Base-by-base conservation (phyloP, 2,797 vertebrate genomes). In the Gila robusta region DNA sequence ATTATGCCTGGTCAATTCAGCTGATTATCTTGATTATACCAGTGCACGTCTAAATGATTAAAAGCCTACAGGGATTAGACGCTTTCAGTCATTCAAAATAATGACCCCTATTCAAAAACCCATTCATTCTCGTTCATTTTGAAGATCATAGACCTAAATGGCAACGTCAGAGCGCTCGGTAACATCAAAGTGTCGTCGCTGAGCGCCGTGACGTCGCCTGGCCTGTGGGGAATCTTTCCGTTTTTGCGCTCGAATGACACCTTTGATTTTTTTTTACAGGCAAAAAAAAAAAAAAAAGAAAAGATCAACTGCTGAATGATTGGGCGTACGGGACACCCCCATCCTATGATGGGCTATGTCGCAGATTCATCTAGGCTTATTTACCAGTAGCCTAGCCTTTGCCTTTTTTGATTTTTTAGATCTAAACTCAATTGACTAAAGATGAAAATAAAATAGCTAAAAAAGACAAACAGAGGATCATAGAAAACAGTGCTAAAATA, bases 111-210 rank as follows among this genome's bases (percentile, higher is more conserved):
- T n/a, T 52, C 10, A 37, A 37, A 70, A 69, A 39, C 10, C 32
- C 44, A 19, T 81, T 59, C 62, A 44, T 79, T 62, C 14, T 67
- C 0, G 82, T 67, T 83, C 23, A 28, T 17, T 52, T 21, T 67
- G 41, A 66, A 83, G 21, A 76, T 17, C 47, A 49, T n/a, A 26
- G 80, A 54, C 12, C 67, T 72, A n/a, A 56, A 79, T 64, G 56
- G 37, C 14, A 41, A 26, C 54, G 23, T 62, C 76, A 82, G 17
- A 59, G 81, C 81, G 23, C 35, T 44, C 54, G 35, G 52, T 19
- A 37, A 52, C 72, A 17, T 83, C 39, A 77, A 5, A 26, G 59
- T 14, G 44, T 21, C 44, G 72, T 67, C 21, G 10, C 54, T 62
- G 32, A 6, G 64, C 28, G 41, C 44, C 28, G 64, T 81, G 79